A percentile compares a stretch with the other conserved stretches of the same genome.
Evolutionary conservation across 2,888 invertebrate genomes (phyloP).

Genomic region (Invenusta paracnida): DNA sequence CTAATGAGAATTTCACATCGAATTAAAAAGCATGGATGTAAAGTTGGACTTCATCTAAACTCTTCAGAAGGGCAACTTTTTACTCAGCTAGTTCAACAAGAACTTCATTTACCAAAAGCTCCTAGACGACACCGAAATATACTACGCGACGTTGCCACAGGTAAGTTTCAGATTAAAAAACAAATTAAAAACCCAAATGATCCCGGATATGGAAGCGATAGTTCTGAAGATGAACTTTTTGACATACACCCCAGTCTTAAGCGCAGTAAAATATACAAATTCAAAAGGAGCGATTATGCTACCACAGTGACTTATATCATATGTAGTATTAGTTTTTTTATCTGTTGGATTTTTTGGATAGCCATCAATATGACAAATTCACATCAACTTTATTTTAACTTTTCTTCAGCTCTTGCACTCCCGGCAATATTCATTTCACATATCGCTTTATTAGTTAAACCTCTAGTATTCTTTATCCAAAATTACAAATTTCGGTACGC

Average conservation of each 20-base stretch:
- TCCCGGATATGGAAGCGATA: slow-evolving; percentile 22
- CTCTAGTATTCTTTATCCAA: not conserved
- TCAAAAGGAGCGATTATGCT: not conserved
- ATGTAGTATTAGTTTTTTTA: not conserved
- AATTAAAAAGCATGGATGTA: not conserved
- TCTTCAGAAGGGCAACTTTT: not conserved
- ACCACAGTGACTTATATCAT: not conserved
- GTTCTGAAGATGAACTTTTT: slow-evolving; percentile 13
- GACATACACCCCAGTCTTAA: not conserved
- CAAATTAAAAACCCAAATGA: not conserved
- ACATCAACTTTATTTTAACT: not conserved
- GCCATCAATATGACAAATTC: not conserved
- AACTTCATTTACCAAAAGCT: not conserved
- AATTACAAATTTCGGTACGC: slow-evolving; percentile 31
- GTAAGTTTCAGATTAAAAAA: not conserved
- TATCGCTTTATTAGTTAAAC: not conserved
- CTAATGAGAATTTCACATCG: not conserved
- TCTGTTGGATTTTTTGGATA: not conserved
- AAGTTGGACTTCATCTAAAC: not conserved
- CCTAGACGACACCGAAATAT: not conserved
- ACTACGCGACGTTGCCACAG: not conserved
- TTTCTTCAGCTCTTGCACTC: not conserved
- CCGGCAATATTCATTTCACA: not conserved
- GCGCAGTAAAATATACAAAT: slow-evolving; percentile 10
- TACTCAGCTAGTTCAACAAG: not conserved